A percentile compares a stretch with the other conserved stretches of the same genome.
Evolutionary conservation across 2,113 vertebrate species (phyloP).

Genomic region (Mormyrus lacerda): DNA sequence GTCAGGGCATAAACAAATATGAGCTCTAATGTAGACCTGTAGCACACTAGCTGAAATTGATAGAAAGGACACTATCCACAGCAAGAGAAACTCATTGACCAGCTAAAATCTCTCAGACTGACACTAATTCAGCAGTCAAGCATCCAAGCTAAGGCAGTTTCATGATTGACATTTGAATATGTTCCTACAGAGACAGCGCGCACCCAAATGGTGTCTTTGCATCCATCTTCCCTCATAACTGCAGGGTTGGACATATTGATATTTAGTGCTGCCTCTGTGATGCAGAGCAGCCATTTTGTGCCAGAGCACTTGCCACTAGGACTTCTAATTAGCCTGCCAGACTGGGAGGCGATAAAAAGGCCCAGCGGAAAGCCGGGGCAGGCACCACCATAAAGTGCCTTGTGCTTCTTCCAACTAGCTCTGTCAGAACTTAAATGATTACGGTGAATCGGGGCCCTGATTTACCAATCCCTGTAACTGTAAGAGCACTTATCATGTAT

Average conservation of each 20-base stretch:
- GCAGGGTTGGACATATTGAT: not conserved
- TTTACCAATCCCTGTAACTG: not conserved
- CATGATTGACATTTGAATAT: not conserved
- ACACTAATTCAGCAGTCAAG: not conserved
- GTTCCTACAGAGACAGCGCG: not conserved
- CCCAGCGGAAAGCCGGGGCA: not conserved
- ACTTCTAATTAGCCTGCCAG: not conserved
- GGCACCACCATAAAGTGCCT: not conserved
- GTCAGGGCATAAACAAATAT: not conserved
- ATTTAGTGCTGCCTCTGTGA: not conserved
- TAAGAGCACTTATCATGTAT: not conserved
- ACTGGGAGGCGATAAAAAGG: not conserved
- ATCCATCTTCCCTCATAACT: not conserved
- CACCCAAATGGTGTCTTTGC: not conserved
- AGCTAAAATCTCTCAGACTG: not conserved
- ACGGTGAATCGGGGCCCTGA: not conserved
- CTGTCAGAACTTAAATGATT: slow-evolving; percentile 1
- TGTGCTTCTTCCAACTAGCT: not conserved
- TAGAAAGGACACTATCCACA: not conserved
- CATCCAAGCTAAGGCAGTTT: not conserved
- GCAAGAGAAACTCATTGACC: not conserved
- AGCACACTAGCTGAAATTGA: not conserved
- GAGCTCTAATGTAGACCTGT: not conserved
- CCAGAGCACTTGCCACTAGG: slow-evolving; percentile 4
- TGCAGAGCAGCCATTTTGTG: slow-evolving; percentile 1